Evolutionary conservation across 2,888 invertebrate genomes (phyloP).

Genomic region (Eretmocerus hayati): DNA sequence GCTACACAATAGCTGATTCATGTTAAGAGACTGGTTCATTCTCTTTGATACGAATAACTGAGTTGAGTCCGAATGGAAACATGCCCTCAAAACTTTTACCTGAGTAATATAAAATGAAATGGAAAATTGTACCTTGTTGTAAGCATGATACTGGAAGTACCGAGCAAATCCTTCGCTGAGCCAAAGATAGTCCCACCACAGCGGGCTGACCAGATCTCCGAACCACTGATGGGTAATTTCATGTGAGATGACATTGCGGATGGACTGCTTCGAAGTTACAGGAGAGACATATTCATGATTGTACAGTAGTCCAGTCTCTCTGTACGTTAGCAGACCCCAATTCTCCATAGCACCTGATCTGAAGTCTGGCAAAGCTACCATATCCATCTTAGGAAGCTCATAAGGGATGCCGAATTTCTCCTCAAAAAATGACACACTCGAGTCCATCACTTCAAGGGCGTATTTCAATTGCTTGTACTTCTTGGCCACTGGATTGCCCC

Average conservation of each 20-base stretch:
- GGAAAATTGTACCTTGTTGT: conserved; percentile 31
- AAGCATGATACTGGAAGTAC: conserved; percentile 49
- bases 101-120: not conserved
- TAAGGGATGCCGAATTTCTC: conserved; percentile 43
- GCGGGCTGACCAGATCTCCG: conserved; percentile 43
- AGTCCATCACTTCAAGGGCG: conserved; percentile 49
- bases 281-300: conserved; percentile 42
- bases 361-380: conserved; percentile 55
- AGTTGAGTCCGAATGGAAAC: no score
- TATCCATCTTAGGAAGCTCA: conserved; percentile 49
- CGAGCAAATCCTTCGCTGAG: conserved; percentile 51
- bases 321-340: conserved; percentile 44
- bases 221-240: conserved; percentile 54
- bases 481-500: conserved; percentile 62
- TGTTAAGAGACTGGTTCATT: no score
- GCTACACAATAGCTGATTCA: no score
- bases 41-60: no score
- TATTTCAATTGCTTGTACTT: conserved; percentile 61
- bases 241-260: conserved; percentile 46
- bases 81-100: no score
- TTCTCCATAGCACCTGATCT: conserved; percentile 53
- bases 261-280: conserved; percentile 29
- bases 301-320: conserved; percentile 75
- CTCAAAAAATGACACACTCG: conserved; percentile 46
- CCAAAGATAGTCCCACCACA: conserved; percentile 45